Evolutionary conservation across 2,888 invertebrate genomes (phyloP).

Genomic region (Himalopsyche kuldschensis): DNA sequence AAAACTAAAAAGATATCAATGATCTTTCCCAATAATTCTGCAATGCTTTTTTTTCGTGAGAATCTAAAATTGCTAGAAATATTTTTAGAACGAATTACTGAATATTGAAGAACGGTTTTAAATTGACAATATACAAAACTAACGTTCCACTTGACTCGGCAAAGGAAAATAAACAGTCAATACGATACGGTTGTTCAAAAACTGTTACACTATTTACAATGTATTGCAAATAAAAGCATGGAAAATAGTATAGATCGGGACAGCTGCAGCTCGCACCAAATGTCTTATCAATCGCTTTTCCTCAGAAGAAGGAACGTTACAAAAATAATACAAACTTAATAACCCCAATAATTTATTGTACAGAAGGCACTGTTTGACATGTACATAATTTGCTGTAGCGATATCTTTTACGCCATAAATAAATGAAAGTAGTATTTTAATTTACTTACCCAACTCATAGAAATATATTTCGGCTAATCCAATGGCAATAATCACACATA

Average conservation of each 20-base stretch:
- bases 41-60: no score
- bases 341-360: neutral
- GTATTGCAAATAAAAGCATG: neutral
- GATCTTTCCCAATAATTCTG: no score
- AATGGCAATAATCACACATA: constrained; percentile 25
- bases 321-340: neutral
- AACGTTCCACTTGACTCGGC: neutral
- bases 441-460: constrained; percentile 9
- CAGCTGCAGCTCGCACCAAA: neutral
- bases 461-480: neutral
- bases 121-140: neutral
- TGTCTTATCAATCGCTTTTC: neutral
- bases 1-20: neutral
- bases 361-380: neutral
- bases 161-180: neutral
- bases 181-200: neutral
- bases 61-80: no score
- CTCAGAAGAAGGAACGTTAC: neutral
- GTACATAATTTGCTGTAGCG: neutral
- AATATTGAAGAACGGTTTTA: neutral
- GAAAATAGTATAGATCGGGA: neutral
- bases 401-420: neutral
- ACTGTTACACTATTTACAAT: neutral
- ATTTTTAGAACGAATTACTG: no score
- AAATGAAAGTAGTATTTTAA: neutral